Base-by-base conservation (phyloP, 2,888 invertebrate genomes). In the Myopa tessellatipennis region DNA sequence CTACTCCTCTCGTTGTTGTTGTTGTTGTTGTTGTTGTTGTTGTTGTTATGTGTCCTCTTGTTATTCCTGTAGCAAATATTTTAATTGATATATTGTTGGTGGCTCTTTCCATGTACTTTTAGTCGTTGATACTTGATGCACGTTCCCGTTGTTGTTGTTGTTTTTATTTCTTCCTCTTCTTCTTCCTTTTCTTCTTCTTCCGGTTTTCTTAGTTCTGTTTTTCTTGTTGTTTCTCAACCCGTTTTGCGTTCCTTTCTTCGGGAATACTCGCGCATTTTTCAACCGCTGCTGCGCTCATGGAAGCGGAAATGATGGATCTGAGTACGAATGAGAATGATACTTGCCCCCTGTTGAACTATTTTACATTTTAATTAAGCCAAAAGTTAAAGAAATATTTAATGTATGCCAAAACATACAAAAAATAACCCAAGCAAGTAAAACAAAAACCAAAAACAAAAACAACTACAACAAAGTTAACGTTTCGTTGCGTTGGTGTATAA, bases 291-390 rank as follows among this genome's bases (percentile, higher is more conserved):
- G 69, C 60, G 60, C 86, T 85, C 88, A 88, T 86, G 87, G 86
- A 88, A 88, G 88, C 88, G 88, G 87, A 88, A 88, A 88, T 88
- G 88, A 88, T 88, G 88, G 86, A 88, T 88, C 87, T 86, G 85
- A n/a, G n/a, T n/a, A n/a, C n/a, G n/a, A n/a, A n/a, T n/a, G n/a
- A n/a, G n/a, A n/a, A n/a, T n/a, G n/a, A n/a, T n/a, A n/a, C n/a
- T n/a, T n/a, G n/a, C n/a, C n/a, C 16, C 34, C 38, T 65, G 4
- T 8, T 38, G 5, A 50, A 55, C 65, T 14, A 7, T 65, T 77
- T 77, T 79, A 80, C 79, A 80, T 80, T 79, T 80, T 80, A 80
- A 78, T 80, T 79, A 80, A 79, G 78, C 77, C 78, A 60, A 71
- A 76, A 77, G 76, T 76, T 74, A 76, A 60, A 78, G 7, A 58